phyloP scores from a whole-genome alignment of 2,113 vertebrate genomes.

The Tyto alba region DNA sequence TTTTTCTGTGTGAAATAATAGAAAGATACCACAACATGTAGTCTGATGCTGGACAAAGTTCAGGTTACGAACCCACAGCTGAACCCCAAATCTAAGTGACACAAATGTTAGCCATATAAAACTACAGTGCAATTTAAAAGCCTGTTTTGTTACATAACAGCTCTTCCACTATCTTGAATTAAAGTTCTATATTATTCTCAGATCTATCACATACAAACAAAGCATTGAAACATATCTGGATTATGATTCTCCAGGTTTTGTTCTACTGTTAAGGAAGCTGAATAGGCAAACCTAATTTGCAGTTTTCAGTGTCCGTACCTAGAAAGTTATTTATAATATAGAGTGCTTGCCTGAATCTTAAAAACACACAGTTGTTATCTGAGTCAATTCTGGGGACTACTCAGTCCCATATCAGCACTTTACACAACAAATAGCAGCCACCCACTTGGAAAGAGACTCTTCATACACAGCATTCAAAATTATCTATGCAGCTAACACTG shows the following conservation, averaged over 20 bases:
- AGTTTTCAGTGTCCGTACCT: background rate
- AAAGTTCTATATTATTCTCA: background rate
- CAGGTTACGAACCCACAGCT: background rate
- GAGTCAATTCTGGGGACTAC: background rate
- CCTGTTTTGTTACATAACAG: background rate
- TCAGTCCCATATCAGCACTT: background rate
- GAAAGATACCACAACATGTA: background rate
- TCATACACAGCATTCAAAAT: background rate
- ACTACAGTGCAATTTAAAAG: background rate
- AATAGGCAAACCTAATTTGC: background rate
- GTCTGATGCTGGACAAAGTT: background rate
- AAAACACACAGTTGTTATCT: background rate
- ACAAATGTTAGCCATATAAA: background rate
- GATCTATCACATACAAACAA: background rate
- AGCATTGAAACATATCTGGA: conserved; percentile 6
- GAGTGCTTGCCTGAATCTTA: background rate
- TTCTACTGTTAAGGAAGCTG: background rate
- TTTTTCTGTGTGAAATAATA: conserved; percentile 80
- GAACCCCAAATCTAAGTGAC: background rate
- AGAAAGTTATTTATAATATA: background rate
- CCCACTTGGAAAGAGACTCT: background rate
- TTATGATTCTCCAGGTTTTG: background rate
- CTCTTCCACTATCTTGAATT: background rate
- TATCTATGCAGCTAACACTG: background rate
- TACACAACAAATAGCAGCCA: background rate